Conservation (phyloP, 2,888 invertebrate species). For the Calameuta filiformis region DNA sequence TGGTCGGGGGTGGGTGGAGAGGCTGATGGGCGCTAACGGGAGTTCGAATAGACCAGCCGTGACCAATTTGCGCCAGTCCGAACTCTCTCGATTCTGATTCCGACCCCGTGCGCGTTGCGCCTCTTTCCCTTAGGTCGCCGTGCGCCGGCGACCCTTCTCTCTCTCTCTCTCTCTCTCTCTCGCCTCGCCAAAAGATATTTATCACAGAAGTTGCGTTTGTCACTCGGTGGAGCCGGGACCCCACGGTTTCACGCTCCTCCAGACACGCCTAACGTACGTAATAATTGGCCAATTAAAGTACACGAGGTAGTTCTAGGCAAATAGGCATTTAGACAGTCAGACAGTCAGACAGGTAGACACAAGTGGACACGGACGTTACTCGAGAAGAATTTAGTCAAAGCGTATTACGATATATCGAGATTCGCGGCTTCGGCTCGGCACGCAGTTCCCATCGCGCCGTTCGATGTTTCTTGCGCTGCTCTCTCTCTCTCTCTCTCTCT, state of each 20-base stretch:
- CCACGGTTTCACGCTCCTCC: conserved; percentile 64
- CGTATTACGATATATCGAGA: no score
- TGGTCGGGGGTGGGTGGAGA: neutral
- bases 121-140: conserved; percentile 19
- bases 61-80: conserved; percentile 63
- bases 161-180: no score
- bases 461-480: neutral
- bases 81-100: conserved; percentile 40
- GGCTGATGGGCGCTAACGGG: neutral
- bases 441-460: no score
- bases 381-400: no score
- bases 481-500: neutral
- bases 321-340: neutral
- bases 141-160: conserved; percentile 17
- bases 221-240: conserved; percentile 55
- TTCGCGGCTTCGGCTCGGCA: no score
- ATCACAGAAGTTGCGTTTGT: conserved; percentile 46
- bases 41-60: conserved; percentile 53
- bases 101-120: conserved; percentile 3
- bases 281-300: conserved; percentile 67
- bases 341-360: no score
- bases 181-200: conserved; percentile 31
- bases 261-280: conserved; percentile 53
- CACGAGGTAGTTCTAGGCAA: conserved; percentile 32
- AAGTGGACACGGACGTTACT: no score